A percentile compares a stretch with the other conserved stretches of the same genome.
Conservation (phyloP, 2,113 vertebrate species). For the Miniopterus natalensis region DNA sequence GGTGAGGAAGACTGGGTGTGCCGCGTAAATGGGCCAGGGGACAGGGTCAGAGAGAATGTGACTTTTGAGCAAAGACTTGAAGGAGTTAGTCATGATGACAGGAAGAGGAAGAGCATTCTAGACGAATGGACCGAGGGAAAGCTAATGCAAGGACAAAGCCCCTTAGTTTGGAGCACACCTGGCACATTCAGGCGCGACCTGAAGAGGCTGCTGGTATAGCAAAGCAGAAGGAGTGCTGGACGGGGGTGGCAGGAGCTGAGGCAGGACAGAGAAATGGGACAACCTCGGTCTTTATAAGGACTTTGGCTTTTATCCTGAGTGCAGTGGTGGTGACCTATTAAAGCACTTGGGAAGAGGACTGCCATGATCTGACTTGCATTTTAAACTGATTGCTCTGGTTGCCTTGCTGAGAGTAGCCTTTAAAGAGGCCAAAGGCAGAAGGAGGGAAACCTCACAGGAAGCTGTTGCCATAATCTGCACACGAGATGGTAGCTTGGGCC, state of each 20-base stretch:
- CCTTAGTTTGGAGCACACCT: not conserved
- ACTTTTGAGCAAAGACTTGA: not conserved
- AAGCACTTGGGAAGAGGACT: not conserved
- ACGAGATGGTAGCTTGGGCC: accelerated
- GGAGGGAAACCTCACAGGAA: not conserved
- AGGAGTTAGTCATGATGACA: not conserved
- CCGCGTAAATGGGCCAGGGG: not conserved
- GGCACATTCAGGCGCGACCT: not conserved
- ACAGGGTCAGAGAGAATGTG: not conserved
- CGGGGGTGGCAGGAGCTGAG: not conserved
- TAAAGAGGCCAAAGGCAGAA: not conserved
- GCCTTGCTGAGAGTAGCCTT: not conserved
- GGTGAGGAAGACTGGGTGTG: not conserved
- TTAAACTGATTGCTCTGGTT: not conserved
- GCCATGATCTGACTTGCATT: not conserved
- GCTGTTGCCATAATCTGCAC: too few species aligned
- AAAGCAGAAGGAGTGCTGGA: not conserved
- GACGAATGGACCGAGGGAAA: not conserved
- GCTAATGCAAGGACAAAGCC: not conserved
- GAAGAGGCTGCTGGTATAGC: not conserved
- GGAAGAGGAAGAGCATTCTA: not conserved
- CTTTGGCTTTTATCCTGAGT: not conserved
- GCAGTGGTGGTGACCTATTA: not conserved
- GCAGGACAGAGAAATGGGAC: not conserved
- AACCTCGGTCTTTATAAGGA: not conserved